phyloP scores from a whole-genome alignment of 2,113 vertebrate genomes.

The Zootoca vivipara region DNA sequence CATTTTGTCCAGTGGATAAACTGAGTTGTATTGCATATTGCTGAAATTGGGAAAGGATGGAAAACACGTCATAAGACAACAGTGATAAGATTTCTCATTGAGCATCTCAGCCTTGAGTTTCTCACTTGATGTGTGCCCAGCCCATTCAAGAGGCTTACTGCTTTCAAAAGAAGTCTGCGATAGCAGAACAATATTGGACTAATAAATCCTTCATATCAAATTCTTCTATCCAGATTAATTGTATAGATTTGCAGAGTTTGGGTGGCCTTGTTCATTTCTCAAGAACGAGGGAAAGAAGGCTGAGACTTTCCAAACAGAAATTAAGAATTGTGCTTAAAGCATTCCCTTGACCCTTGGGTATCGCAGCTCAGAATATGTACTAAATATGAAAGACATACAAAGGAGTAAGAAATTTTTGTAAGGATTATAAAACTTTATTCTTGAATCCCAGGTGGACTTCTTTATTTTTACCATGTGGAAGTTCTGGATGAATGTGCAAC shows the following conservation, averaged over 20 bases:
- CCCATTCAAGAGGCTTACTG: neutral
- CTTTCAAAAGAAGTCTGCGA: neutral
- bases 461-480: neutral
- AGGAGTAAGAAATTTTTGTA: neutral
- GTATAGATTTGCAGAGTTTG: neutral
- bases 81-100: neutral
- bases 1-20: neutral
- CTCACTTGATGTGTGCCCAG: neutral
- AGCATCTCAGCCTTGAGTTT: neutral
- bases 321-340: neutral
- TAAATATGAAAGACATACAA: neutral
- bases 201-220: neutral
- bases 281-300: neutral
- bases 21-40: neutral
- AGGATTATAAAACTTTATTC: neutral
- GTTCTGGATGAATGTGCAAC: neutral
- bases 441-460: neutral
- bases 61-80: neutral
- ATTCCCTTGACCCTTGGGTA: neutral
- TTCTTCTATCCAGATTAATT: neutral
- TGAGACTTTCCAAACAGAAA: neutral
- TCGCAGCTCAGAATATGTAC: neutral
- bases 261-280: neutral
- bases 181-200: neutral
- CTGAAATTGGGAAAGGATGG: neutral